phyloP scores from a whole-genome alignment of 2,888 invertebrate genomes.

The Automeris io region DNA sequence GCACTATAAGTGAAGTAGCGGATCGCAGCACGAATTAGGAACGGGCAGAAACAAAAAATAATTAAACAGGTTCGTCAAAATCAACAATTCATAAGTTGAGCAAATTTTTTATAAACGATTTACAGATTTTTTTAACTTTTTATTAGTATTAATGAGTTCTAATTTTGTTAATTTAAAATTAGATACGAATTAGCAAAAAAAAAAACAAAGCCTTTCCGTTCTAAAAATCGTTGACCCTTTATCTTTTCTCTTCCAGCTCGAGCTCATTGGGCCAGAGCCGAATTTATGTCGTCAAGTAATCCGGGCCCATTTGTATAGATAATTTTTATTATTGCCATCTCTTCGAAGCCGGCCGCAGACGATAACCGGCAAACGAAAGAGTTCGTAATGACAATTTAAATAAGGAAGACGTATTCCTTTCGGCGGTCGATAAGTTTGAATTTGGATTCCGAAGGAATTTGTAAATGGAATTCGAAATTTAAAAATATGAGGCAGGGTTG shows the following conservation, averaged over 20 bases:
- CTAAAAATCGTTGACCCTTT: slow-evolving; percentile 74
- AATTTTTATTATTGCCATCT: slow-evolving; percentile 78
- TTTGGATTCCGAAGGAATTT: slow-evolving; percentile 60
- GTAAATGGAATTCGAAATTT: slow-evolving; percentile 47
- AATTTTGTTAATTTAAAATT: background rate
- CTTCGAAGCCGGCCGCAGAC: slow-evolving; percentile 62
- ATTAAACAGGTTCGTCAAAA: too few species aligned
- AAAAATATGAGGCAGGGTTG: slow-evolving; percentile 44
- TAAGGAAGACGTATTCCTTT: slow-evolving; percentile 75
- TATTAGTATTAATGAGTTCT: too few species aligned
- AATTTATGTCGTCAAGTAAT: slow-evolving; percentile 76
- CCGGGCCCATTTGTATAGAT: slow-evolving; percentile 76
- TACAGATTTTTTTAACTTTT: too few species aligned
- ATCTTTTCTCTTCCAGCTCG: slow-evolving; percentile 57
- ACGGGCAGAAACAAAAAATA: too few species aligned
- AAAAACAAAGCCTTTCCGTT: slow-evolving; percentile 31
- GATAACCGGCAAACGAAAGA: slow-evolving; percentile 70
- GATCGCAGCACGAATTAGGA: too few species aligned
- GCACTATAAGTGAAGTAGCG: too few species aligned
- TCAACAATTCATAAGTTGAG: too few species aligned
- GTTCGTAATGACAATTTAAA: slow-evolving; percentile 76
- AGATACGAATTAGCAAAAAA: slow-evolving; percentile 38
- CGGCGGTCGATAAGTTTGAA: slow-evolving; percentile 64
- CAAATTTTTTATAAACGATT: too few species aligned
- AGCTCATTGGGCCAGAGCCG: slow-evolving; percentile 71